phyloP scores from a whole-genome alignment of 1,140 invertebrate species.

The Octopus bimaculoides region DNA sequence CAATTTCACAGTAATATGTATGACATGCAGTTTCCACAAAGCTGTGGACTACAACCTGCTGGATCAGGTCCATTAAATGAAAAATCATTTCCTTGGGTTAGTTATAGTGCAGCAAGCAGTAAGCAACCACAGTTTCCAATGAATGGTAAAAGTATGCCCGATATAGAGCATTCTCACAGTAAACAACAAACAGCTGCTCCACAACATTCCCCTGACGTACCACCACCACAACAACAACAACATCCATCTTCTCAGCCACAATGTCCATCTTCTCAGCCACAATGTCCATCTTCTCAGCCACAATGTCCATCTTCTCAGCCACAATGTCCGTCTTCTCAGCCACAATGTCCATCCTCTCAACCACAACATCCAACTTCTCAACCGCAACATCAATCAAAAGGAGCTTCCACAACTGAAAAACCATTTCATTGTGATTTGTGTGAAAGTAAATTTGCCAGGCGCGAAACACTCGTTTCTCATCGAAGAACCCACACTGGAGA shows the following conservation, averaged over 20 bases:
- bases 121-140: too few species aligned
- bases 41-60: not conserved
- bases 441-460: not conserved
- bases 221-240: not conserved
- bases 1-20: not conserved
- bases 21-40: not conserved
- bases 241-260: not conserved
- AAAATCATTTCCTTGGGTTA: not conserved
- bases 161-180: too few species aligned
- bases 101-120: not conserved
- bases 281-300: not conserved
- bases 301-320: not conserved
- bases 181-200: not conserved
- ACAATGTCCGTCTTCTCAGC: not conserved
- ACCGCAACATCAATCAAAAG: not conserved
- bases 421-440: constrained; percentile 14
- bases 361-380: not conserved
- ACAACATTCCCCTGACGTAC: not conserved
- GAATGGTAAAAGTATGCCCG: too few species aligned
- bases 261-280: not conserved
- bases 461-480: constrained; percentile 55
- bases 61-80: not conserved
- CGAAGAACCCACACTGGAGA: constrained; percentile 78
- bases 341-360: not conserved
- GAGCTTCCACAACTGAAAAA: not conserved